Percentiles rank a stretch among this genome's conserved stretches.
These are phyloP conservation scores for Rhadina sibilatrix DNA, from an alignment of 2,113 vertebrate species.

Conservation along the genomic window DNA sequence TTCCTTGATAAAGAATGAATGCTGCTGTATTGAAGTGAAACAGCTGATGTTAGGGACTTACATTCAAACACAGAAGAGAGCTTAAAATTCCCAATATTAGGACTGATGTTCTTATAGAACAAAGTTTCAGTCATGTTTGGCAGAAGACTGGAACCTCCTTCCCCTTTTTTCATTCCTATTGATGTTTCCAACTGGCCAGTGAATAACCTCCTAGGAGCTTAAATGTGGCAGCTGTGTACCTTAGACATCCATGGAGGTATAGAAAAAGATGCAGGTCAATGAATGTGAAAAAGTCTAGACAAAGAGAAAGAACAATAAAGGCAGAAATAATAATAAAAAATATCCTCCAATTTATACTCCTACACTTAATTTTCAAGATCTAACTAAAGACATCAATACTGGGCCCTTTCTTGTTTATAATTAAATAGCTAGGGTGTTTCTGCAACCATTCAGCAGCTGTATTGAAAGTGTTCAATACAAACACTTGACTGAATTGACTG, in stretches of 20 bases:
- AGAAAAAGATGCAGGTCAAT: neutral
- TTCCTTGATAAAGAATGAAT: neutral
- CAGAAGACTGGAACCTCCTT: neutral
- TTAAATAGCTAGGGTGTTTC: neutral
- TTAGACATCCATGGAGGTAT: neutral
- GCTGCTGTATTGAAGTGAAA: neutral
- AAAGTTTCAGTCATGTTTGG: neutral
- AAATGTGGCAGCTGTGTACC: neutral
- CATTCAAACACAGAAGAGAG: neutral
- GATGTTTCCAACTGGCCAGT: neutral
- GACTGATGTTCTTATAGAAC: neutral
- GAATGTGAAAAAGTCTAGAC: neutral
- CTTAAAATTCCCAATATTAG: neutral
- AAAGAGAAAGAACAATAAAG: neutral
- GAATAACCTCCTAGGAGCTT: neutral
- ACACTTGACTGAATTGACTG: neutral
- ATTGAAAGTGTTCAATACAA: neutral
- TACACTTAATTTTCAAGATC: neutral
- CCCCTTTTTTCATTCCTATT: neutral
- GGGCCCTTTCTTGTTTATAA: neutral
- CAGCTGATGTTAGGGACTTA: neutral
- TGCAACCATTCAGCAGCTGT: neutral
- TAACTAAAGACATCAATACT: neutral
- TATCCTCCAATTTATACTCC: neutral
- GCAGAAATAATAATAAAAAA: neutral